Base-by-base conservation (phyloP, 2,797 vertebrate species). In the Cottoperca gobio region DNA sequence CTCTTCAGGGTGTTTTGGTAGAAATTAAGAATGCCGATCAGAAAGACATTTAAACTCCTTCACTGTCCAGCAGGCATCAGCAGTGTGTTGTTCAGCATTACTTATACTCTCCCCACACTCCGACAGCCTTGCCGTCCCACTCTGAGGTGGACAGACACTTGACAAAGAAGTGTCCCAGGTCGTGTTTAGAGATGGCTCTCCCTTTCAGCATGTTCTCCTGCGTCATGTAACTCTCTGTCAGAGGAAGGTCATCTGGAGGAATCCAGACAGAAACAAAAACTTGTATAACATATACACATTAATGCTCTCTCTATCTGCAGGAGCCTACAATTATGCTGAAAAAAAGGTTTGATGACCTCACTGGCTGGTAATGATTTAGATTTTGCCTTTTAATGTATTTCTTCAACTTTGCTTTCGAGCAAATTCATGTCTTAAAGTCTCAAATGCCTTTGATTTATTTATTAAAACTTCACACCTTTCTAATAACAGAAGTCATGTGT, bases 111-210 rank as follows among this genome's bases (percentile, higher is more conserved):
- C 94, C 95, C 39, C 90, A 96, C 60, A 97, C 67, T 37, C 97
- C 96, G 26, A 97, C 93, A 0, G 82, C 92, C 83, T 96, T 96
- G 16, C 95, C 80, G 0, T 97, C 91, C 62, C 97, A 97, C 72
- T 96, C 93, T 0, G 92, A 66, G 0, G 94, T 96, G 74, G 93
- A 95, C 66, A 98, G 92, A 86, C 97, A 97, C 60, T 83, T 94
- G 53, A 98, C 95, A 61, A 98, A 96, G 92, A 96, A 97, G 85
- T 98, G 95, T 53, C 96, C 96, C 60, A 98, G 93, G 84, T 98
- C 97, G 0, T 95, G 93, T 85, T 95, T 96, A 67, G 97, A 98
- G 88, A 98, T 96, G 74, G 95, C 95, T 67, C 95, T 86, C 49
- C 95, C 95, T 31, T 85, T 93, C 0, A 94, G 81, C 83, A 87